A percentile compares a stretch with the other conserved stretches of the same genome.
phyloP scores from a whole-genome alignment of 92 coral and sea anemone species.

The Palythoa grandiflora region DNA sequence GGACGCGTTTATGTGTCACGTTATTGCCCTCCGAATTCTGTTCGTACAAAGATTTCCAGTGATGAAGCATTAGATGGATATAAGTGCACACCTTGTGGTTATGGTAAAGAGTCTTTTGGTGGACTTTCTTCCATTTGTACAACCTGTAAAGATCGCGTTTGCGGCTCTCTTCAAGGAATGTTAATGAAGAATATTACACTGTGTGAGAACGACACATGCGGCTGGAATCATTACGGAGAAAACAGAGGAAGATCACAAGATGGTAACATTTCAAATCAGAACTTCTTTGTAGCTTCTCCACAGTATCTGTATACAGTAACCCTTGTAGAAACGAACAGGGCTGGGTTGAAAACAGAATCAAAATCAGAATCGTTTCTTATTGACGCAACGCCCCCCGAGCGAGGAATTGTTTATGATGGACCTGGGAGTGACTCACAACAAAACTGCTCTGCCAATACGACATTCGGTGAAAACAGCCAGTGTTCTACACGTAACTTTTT shows the following conservation, averaged over 20 bases:
- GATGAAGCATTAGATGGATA: background rate
- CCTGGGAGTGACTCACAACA: constrained; percentile 64
- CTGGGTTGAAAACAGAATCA: constrained; percentile 70
- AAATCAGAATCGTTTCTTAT: constrained; percentile 76
- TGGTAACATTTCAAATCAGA: background rate
- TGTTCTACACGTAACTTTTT: constrained; percentile 81
- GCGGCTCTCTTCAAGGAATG: background rate
- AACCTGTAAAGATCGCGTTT: constrained; percentile 3
- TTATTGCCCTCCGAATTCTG: constrained; percentile 59
- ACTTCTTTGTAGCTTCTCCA: constrained; percentile 22
- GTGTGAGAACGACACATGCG: constrained; percentile 48
- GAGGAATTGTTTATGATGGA: constrained; percentile 77
- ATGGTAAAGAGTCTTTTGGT: constrained; percentile 67
- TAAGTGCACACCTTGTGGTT: constrained; percentile 63
- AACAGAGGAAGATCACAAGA: background rate
- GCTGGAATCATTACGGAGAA: background rate
- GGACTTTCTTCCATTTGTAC: constrained; percentile 51
- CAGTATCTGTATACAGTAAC: constrained; percentile 52
- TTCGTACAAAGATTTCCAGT: constrained; percentile 39
- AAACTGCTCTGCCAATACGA: constrained; percentile 85
- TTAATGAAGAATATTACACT: background rate
- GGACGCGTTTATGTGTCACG: constrained; percentile 70
- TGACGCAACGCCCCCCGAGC: constrained; percentile 80
- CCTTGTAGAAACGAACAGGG: constrained; percentile 56
- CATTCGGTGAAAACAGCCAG: constrained; percentile 83